Evolutionary conservation across 2,113 vertebrate species (phyloP), one percentile per base, ranked within the genome.

Genomic region (Channa argus): DNA sequence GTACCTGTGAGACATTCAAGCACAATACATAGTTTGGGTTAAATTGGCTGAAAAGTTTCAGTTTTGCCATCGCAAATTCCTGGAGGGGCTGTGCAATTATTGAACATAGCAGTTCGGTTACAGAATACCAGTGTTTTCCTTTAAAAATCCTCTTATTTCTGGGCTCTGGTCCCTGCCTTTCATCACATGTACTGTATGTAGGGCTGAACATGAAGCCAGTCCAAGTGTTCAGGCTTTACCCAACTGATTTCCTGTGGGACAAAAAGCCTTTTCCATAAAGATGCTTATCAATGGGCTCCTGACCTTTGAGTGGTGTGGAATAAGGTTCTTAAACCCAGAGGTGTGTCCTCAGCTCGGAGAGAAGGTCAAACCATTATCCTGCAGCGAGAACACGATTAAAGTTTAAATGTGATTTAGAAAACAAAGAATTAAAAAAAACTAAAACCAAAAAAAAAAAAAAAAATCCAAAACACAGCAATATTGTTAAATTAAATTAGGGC

Each of bases 291-390:
- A 78, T 67, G 79, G 65, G 24, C 67, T 3, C 59, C 65, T 88
- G 90, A 92, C 90, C 90, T 89, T 90, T 84, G 78, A 78, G 55
- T 3, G n/a, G 65, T 5, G 68, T 5, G 45, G 65, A 85, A 86
- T 80, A 71, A 63, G 73, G 49, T 64, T 70, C 69, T 80, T 58
- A 79, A 63, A 85, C 74, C 66, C 68, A 66, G 76, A 81, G 67
- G 77, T 63, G 65, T 54, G 71, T 86, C 76, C 74, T 65, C 52
- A 7, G 43, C 77, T 75, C 52, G 2, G 34, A 45, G 75, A 84
- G 79, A 86, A 89, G 86, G 89, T 87, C 83, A 83, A 24, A 37
- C 33, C 66, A 47, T 74, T 24, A 64, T 63, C 77, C 80, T 45
- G 71, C 63, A 36, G 56, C 43, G 1, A 61, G 43, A 63, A 51